Evolutionary conservation across 2,113 vertebrate genomes (phyloP).

Genomic region (Elachura formosa): DNA sequence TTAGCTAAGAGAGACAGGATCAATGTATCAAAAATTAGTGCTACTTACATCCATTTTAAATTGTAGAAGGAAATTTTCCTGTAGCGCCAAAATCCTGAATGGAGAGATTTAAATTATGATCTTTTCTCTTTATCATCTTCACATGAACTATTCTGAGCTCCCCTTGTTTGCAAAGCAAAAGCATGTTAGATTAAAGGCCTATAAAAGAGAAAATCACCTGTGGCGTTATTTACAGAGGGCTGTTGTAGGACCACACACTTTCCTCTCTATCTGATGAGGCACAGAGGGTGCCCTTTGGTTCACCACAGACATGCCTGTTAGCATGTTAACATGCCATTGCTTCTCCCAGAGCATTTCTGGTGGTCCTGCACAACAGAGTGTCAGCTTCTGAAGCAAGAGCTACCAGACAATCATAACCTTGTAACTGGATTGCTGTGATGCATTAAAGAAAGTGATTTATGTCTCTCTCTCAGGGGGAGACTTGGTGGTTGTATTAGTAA

Average conservation of each 20-base stretch:
- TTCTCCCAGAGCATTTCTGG: not conserved
- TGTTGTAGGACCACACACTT: not conserved
- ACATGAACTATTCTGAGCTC: not conserved
- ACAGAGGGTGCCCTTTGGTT: not conserved
- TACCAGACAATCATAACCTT: not conserved
- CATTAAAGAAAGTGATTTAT: not conserved
- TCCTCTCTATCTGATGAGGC: not conserved
- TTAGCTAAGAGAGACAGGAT: not conserved
- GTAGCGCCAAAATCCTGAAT: slow-evolving; percentile 87
- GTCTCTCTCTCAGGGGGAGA: not conserved
- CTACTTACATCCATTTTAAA: slow-evolving; percentile 93
- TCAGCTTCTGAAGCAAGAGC: not conserved
- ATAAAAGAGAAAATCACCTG: not conserved
- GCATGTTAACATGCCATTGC: not conserved
- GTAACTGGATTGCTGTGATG: not conserved
- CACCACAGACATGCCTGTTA: not conserved
- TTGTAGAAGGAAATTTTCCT: slow-evolving; percentile 95
- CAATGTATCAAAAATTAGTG: not conserved
- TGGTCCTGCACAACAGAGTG: not conserved
- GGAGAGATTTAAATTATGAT: not conserved
- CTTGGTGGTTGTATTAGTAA: slow-evolving; percentile 4
- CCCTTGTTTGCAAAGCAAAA: not conserved
- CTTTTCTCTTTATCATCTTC: not conserved
- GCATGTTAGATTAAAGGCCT: not conserved
- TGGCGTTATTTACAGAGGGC: not conserved